Conservation (phyloP, 2,797 vertebrate species). For the Melanitta fusca region DNA sequence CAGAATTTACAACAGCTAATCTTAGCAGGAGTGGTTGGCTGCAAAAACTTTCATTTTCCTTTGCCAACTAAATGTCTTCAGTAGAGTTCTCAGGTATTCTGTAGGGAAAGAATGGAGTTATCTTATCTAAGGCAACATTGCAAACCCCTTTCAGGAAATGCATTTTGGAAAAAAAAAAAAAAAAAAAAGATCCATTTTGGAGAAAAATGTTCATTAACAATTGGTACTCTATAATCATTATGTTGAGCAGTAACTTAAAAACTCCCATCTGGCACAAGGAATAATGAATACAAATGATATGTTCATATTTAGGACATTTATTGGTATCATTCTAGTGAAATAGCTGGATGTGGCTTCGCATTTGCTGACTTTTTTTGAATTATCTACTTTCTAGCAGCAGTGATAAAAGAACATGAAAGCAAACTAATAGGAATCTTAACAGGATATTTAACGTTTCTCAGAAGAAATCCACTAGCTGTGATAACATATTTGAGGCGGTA, state of each 20-base stretch:
- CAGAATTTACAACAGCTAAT: background rate
- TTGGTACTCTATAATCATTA: background rate
- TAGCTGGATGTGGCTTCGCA: background rate
- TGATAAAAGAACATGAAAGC: background rate
- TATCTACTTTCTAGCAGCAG: background rate
- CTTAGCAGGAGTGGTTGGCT: background rate
- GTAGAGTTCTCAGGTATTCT: background rate
- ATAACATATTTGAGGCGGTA: background rate
- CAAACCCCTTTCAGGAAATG: background rate
- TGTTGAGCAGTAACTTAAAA: background rate
- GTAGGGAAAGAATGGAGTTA: background rate
- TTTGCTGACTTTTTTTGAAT: background rate
- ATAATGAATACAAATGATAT: background rate
- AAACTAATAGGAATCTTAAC: background rate
- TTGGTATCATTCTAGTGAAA: background rate
- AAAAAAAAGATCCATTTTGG: background rate
- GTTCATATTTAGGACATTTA: background rate
- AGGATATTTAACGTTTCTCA: background rate
- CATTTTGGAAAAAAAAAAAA: rapidly evolving
- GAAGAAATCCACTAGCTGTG: background rate
- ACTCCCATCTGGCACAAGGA: background rate
- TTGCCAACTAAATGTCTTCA: background rate
- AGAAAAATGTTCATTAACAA: background rate
- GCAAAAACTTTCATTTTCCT: background rate
- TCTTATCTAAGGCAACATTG: background rate